These are phyloP conservation scores for Halcyon smyrnensis DNA, from an alignment of 2,797 vertebrate genomes.

Conservation along the genomic window DNA sequence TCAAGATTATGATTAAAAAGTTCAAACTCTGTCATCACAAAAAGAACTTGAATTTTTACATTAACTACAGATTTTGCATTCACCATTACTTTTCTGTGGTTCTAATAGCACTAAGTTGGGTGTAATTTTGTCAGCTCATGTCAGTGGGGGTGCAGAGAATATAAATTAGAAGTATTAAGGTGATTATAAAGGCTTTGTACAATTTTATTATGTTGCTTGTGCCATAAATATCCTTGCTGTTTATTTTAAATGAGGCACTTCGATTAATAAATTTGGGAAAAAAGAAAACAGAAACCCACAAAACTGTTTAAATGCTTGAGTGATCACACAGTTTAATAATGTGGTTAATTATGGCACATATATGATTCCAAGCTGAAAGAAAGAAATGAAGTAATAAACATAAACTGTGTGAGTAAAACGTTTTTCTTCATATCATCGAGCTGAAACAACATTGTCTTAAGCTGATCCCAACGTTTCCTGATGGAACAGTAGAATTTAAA, in stretches of 20 bases:
- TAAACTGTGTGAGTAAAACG: neutral
- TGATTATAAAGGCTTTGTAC: neutral
- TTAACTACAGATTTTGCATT: neutral
- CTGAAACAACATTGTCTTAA: neutral
- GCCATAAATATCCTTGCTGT: neutral
- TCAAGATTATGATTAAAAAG: neutral
- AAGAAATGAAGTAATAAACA: neutral
- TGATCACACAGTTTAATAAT: neutral
- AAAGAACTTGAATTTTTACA: neutral
- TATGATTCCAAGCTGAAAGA: neutral
- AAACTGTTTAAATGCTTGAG: neutral
- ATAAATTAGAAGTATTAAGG: neutral
- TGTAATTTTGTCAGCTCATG: neutral
- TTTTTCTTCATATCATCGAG: fast-evolving
- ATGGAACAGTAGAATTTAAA: neutral
- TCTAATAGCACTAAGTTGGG: neutral
- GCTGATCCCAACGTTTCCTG: neutral
- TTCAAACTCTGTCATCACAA: neutral
- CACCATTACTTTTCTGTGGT: neutral
- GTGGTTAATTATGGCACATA: neutral
- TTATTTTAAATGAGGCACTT: neutral
- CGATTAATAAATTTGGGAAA: neutral
- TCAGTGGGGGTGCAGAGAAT: neutral
- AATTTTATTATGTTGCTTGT: neutral
- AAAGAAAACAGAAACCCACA: neutral